Conservation (phyloP, 2,113 vertebrate genomes). For the Felis chaus region DNA sequence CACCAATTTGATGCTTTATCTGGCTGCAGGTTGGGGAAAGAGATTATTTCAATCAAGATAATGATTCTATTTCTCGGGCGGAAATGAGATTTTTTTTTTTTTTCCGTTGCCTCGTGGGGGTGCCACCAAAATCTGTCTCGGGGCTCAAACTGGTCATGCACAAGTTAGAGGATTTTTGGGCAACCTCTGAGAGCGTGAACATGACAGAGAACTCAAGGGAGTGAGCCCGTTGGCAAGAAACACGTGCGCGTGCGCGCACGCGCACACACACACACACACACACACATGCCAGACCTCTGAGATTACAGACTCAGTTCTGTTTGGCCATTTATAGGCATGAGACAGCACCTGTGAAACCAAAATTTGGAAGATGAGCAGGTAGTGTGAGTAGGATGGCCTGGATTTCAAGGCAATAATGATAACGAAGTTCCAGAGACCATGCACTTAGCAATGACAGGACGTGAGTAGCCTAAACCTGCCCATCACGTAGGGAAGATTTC, state of each 20-base stretch:
- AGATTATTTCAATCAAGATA: conserved; percentile 80
- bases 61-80: conserved; percentile 72
- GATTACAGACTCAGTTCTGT: background rate
- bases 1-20: conserved; percentile 76
- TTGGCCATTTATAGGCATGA: conserved; percentile 48
- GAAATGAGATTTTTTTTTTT: conserved; percentile 75
- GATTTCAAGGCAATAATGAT: background rate
- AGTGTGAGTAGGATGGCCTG: background rate
- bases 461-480: background rate
- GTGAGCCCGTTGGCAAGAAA: conserved; percentile 45
- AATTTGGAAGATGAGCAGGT: background rate
- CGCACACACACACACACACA: background rate
- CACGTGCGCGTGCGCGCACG: background rate
- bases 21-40: conserved; percentile 63
- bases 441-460: background rate
- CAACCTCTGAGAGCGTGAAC: background rate
- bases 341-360: conserved; percentile 24
- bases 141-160: conserved; percentile 43
- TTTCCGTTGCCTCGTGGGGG: background rate
- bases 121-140: conserved; percentile 23
- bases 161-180: conserved; percentile 63
- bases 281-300: background rate
- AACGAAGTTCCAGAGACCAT: background rate
- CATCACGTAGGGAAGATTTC: background rate
- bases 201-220: background rate